Percentiles rank a stretch among this genome's conserved stretches.
Evolutionary conservation across 2,113 vertebrate species (phyloP).

Genomic region (human (Homo sapiens)): GRCh38 chrX:30730501-30731000

Average conservation of each 20-base stretch:
- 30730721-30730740: no score
- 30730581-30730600: conserved; percentile 68
- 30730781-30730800: no score
- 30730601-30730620: conserved; percentile 67
- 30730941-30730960: conserved; percentile 46
- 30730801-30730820: background rate
- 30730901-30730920: background rate
- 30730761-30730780: no score
- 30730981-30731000: background rate
- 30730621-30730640: conserved; percentile 50
- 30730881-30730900: conserved; percentile 32
- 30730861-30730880: background rate
- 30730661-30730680: background rate
- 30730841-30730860: background rate
- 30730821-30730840: background rate
- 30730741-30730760: no score
- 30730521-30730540: conserved; percentile 81
- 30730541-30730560: conserved; percentile 79
- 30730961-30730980: background rate
- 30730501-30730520: conserved; percentile 78
- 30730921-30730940: background rate
- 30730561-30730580: conserved; percentile 75
- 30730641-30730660: conserved; percentile 36
- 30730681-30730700: no score
- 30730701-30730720: no score